A percentile compares a stretch with the other conserved stretches of the same genome.
Conservation (phyloP, 2,113 vertebrate genomes). For the Ifrita kowaldi region DNA sequence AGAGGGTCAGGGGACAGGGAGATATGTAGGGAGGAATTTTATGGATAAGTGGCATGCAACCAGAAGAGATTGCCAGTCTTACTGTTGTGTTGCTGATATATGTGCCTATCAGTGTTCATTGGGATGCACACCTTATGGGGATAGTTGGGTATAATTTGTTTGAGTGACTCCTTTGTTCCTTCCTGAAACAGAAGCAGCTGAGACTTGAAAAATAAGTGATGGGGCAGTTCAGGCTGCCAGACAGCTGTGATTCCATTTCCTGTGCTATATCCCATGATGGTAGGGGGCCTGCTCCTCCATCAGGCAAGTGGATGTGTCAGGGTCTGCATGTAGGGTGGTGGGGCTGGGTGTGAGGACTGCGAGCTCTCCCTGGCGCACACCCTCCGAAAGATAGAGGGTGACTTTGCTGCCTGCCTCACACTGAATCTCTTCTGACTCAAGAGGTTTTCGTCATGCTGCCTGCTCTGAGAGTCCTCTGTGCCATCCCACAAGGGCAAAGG, state of each 20-base stretch:
- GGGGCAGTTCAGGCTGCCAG: background rate
- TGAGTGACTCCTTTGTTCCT: background rate
- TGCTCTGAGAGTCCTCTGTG: background rate
- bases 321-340: background rate
- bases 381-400: background rate
- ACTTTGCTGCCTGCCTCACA: background rate
- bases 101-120: background rate
- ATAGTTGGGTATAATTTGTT: background rate
- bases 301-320: rapidly evolving
- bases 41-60: background rate
- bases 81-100: background rate
- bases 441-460: background rate
- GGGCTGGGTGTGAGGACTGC: rapidly evolving
- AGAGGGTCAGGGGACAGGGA: background rate
- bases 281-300: background rate
- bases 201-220: background rate
- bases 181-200: background rate
- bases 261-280: background rate
- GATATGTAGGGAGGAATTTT: background rate
- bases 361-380: background rate
- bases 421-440: background rate
- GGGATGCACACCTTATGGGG: background rate
- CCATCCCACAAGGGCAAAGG: background rate
- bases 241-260: background rate
- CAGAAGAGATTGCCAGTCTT: background rate